phyloP scores from a whole-genome alignment of 2,888 invertebrate genomes.

The Mythimna impura region DNA sequence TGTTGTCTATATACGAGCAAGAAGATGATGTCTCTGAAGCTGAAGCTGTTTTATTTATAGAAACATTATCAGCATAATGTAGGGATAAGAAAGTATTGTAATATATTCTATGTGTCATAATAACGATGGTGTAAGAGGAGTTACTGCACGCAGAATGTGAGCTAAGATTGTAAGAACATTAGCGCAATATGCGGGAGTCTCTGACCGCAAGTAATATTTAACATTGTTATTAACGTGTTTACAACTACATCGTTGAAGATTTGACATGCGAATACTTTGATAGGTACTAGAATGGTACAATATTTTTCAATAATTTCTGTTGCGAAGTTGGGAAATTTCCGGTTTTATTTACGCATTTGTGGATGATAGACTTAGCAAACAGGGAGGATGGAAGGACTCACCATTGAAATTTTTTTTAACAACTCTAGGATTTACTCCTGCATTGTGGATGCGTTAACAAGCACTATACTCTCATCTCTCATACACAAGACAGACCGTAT shows the following conservation, averaged over 20 bases:
- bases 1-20: not conserved
- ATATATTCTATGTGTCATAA: not conserved
- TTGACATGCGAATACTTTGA: not conserved
- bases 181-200: conserved; percentile 2
- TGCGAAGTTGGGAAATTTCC: too few relatives aligned
- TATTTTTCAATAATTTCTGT: not conserved
- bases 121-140: conserved; percentile 1
- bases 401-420: too few relatives aligned
- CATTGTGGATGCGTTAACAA: too few relatives aligned
- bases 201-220: conserved; percentile 25
- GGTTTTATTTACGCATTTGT: too few relatives aligned
- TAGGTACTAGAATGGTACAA: not conserved
- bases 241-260: not conserved
- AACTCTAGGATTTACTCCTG: too few relatives aligned
- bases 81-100: conserved; percentile 1
- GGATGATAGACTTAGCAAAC: too few relatives aligned
- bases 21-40: not conserved
- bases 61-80: not conserved
- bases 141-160: conserved; percentile 17
- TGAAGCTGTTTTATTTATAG: not conserved
- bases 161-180: conserved; percentile 12
- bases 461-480: too few relatives aligned
- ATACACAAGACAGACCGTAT: too few relatives aligned
- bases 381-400: too few relatives aligned
- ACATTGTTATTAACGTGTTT: conserved; percentile 16